phyloP scores from a whole-genome alignment of 2,113 vertebrate genomes.

The Caracal caracal region DNA sequence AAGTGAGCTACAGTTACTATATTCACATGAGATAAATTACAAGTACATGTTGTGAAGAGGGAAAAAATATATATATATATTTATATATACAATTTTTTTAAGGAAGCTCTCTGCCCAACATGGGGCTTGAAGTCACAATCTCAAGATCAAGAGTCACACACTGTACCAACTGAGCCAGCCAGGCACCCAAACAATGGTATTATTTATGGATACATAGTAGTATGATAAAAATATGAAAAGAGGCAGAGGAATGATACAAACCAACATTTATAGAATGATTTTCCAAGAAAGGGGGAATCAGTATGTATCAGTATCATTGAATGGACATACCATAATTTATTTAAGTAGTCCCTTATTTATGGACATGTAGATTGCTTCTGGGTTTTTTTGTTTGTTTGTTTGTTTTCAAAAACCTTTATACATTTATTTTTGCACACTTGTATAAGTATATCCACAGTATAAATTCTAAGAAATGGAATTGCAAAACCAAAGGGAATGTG shows the following conservation, averaged over 20 bases:
- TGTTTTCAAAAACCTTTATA: not conserved
- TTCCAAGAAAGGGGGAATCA: not conserved
- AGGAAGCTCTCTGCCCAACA: not conserved
- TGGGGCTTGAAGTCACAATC: not conserved
- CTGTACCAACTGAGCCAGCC: not conserved
- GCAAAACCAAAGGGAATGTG: not conserved
- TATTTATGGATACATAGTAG: not conserved
- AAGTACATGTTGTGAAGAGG: not conserved
- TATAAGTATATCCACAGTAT: not conserved
- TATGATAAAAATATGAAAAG: conserved; percentile 2
- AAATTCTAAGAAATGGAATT: not conserved
- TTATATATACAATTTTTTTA: not conserved
- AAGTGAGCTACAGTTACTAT: not conserved
- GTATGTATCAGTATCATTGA: not conserved
- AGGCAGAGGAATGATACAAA: not conserved
- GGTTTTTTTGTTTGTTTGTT: not conserved
- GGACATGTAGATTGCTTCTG: not conserved
- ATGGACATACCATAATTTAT: not conserved
- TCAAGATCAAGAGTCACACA: not conserved
- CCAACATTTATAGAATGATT: not conserved
- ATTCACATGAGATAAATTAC: not conserved
- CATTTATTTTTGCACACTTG: not conserved
- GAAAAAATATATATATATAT: too few relatives aligned
- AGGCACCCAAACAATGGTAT: not conserved
- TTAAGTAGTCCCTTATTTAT: not conserved